Evolutionary conservation across 2,113 vertebrate species (phyloP).

Genomic region (Lota lota): DNA sequence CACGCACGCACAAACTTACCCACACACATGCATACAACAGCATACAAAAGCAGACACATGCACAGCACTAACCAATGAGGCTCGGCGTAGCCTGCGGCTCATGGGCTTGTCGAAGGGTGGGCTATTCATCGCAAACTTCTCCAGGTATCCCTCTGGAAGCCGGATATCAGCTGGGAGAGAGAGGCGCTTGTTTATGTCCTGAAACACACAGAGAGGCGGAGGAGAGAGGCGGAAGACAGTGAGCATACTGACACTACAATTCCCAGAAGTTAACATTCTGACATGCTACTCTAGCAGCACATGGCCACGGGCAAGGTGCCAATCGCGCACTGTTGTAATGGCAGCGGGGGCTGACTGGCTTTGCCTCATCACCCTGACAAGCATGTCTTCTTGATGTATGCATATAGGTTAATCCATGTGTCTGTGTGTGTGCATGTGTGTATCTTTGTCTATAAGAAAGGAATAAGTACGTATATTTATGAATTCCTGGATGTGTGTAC

Average conservation of each 20-base stretch:
- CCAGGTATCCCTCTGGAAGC: constrained; percentile 79
- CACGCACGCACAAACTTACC: constrained; percentile 1
- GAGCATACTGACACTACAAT: constrained; percentile 6
- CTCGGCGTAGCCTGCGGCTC: constrained; percentile 76
- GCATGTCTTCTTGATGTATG: constrained; percentile 21
- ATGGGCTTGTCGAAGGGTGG: constrained; percentile 80
- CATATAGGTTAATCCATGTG: constrained; percentile 29
- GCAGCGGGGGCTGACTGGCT: constrained; percentile 39
- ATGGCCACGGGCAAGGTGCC: constrained; percentile 36
- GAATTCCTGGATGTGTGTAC: too few species aligned
- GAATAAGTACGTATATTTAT: too few species aligned
- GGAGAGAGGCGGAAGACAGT: constrained; percentile 5
- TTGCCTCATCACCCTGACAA: constrained; percentile 25
- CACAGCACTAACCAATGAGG: constrained; percentile 71
- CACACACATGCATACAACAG: neutral
- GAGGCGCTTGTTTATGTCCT: constrained; percentile 82
- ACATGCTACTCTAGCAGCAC: constrained; percentile 26
- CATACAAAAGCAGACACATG: neutral
- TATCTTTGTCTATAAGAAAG: neutral
- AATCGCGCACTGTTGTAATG: constrained; percentile 56
- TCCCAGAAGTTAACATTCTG: constrained; percentile 23
- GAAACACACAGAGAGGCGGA: constrained; percentile 22
- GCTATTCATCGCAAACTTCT: constrained; percentile 81
- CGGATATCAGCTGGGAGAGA: constrained; percentile 80
- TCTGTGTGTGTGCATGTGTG: constrained; percentile 7